Base-by-base conservation (phyloP, 2,888 invertebrate genomes). In the Cerceris ruficornis region DNA sequence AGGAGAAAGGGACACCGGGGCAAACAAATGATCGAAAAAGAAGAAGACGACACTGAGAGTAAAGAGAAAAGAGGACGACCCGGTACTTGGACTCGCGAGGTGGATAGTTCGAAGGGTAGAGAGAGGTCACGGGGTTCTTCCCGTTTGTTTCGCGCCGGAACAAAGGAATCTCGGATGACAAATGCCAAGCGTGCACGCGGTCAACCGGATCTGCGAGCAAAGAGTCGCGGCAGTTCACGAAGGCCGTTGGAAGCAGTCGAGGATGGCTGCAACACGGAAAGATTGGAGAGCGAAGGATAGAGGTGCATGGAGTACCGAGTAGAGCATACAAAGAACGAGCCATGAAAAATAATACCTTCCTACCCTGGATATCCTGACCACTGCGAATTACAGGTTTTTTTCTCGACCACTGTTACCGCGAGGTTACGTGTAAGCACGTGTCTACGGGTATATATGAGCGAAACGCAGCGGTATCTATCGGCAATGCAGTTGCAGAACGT, bases 121-220 rank as follows among this genome's bases (percentile, higher is more conserved):
- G 28, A 55, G 69, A 17, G 62, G 61, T 72, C 65, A 74, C 58
- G 62, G 50, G 73, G 5, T n/a, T 79, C 74, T 78, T 60, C 65
- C 80, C 83, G 89, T 88, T 89, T 89, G 88, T 88, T 89, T 88
- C 84, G 86, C 87, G 80, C 81, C 75, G 84, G 86, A 88, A 90
- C 89, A 89, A 90, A 89, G 88, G 88, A 86, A 88, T 88, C 88
- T 89, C 86, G 85, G 85, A 87, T 90, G 89, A 89, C 87, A 90
- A 90, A 90, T 89, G 87, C 85, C 85, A 87, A 87, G 84, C 85
- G 86, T 80, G 87, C 86, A 82, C 84, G 86, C 86, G 88, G 88
- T 89, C 88, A 86, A 88, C 89, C 88, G 90, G 87, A 89, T 89
- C 77, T 81, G 83, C 83, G 74, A 77, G 82, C 81, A 77, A 82